These are phyloP conservation scores for Zaprionus inermis DNA, from an alignment of 1,140 invertebrate genomes.

Conservation along the genomic window DNA sequence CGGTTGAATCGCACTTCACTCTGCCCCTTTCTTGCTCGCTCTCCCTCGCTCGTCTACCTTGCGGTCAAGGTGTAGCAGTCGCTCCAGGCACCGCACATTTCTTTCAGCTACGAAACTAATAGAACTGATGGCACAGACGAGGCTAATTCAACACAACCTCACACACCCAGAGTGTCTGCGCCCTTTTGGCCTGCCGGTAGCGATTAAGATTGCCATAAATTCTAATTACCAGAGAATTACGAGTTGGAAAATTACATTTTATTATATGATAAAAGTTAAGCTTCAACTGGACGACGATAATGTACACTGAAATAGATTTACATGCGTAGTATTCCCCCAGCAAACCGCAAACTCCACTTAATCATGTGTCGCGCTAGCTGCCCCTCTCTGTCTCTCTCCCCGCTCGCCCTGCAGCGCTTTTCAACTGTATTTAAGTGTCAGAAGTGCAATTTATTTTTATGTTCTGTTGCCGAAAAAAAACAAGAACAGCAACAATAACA, in stretches of 20 bases:
- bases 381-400: neutral
- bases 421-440: conserved; percentile 79
- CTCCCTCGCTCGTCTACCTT: neutral
- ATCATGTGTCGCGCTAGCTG: conserved; percentile 68
- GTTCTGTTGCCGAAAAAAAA: conserved; percentile 72
- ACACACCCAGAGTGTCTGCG: conserved; percentile 19
- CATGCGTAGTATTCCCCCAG: conserved; percentile 67
- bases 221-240: conserved; percentile 82
- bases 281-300: conserved; percentile 82
- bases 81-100: conserved; percentile 17
- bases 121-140: conserved; percentile 40
- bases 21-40: neutral
- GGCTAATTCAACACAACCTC: neutral
- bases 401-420: conserved; percentile 38
- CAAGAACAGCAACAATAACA: conserved; percentile 36
- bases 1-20: neutral
- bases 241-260: conserved; percentile 83
- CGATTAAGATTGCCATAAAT: conserved; percentile 80
- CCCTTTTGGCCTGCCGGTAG: conserved; percentile 56
- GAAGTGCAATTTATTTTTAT: conserved; percentile 83
- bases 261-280: conserved; percentile 83
- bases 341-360: conserved; percentile 78
- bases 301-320: conserved; percentile 82
- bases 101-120: conserved; percentile 48
- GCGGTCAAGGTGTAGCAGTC: conserved; percentile 25